These are phyloP conservation scores for Aurelia coerulea DNA, from an alignment of 30 jellyfish, hydroid and myxozoan genomes.

Conservation along the genomic window DNA sequence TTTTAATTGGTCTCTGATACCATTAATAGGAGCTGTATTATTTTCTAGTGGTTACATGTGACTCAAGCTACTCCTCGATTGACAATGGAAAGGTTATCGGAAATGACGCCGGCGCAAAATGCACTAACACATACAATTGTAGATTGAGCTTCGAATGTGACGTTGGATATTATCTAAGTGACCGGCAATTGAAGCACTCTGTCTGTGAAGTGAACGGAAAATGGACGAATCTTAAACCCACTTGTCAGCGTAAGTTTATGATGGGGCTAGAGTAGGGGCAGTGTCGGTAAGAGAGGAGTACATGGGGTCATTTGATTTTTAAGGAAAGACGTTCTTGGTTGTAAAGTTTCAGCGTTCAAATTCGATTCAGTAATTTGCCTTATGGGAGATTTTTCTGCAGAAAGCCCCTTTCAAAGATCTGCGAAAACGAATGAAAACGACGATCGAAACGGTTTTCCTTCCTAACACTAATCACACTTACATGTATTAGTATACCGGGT, in stretches of 20 bases:
- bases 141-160: slow-evolving; percentile 38
- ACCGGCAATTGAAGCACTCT: not conserved
- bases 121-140: slow-evolving; percentile 58
- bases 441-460: no score
- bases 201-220: slow-evolving; percentile 35
- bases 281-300: not conserved
- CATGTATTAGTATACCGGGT: no score
- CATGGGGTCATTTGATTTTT: no score
- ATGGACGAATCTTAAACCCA: slow-evolving; percentile 37
- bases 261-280: not conserved
- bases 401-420: no score
- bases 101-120: not conserved
- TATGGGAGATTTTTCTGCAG: no score
- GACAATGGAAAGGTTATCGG: slow-evolving; percentile 54
- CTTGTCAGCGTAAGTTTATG: slow-evolving; percentile 36
- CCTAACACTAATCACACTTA: no score
- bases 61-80: slow-evolving; percentile 17
- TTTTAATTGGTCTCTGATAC: no score
- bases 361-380: no score
- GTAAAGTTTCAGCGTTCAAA: no score
- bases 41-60: slow-evolving; percentile 46
- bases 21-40: no score
- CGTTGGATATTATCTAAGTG: slow-evolving; percentile 33
- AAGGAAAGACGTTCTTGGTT: no score
- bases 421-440: no score